Evolutionary conservation across 2,113 vertebrate species (phyloP).

Genomic region (Edolisoma coerulescens): DNA sequence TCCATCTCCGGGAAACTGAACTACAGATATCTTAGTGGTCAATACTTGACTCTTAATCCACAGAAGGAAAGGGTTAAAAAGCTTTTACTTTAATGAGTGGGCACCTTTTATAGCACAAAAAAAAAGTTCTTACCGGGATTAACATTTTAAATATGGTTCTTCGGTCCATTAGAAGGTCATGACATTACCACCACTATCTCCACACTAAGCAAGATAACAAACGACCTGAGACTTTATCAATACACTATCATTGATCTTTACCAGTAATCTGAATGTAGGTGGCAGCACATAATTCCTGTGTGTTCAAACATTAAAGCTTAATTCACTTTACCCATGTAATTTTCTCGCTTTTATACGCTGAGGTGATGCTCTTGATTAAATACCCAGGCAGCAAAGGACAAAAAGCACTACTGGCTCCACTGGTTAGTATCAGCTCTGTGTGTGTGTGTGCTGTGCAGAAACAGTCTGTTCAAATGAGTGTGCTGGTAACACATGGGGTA

Average conservation of each 20-base stretch:
- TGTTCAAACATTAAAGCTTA: conserved; percentile 35
- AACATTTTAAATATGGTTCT: conserved; percentile 52
- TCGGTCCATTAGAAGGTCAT: conserved; percentile 51
- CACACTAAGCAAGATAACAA: background rate
- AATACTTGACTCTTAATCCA: conserved; percentile 22
- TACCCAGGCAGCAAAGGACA: conserved; percentile 18
- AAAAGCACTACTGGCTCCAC: background rate
- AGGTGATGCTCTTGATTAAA: conserved; percentile 44
- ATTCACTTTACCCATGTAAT: conserved; percentile 46
- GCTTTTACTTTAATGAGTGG: conserved; percentile 23
- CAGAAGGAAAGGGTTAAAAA: conserved; percentile 12
- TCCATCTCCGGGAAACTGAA: background rate
- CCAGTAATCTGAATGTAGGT: background rate
- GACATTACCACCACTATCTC: conserved; percentile 8
- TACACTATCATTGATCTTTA: conserved; percentile 36
- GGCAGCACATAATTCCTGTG: background rate
- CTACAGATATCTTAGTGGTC: background rate
- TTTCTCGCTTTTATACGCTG: conserved; percentile 33
- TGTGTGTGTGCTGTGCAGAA: background rate
- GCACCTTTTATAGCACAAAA: background rate
- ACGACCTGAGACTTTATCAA: background rate
- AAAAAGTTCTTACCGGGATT: conserved; percentile 10
- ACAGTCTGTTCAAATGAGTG: background rate
- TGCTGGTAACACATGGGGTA: background rate
- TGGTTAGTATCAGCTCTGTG: background rate